Percentiles rank a stretch among this genome's conserved stretches.
Evolutionary conservation across 1,140 invertebrate species (phyloP).

Genomic region (Zelostemma sp.): DNA sequence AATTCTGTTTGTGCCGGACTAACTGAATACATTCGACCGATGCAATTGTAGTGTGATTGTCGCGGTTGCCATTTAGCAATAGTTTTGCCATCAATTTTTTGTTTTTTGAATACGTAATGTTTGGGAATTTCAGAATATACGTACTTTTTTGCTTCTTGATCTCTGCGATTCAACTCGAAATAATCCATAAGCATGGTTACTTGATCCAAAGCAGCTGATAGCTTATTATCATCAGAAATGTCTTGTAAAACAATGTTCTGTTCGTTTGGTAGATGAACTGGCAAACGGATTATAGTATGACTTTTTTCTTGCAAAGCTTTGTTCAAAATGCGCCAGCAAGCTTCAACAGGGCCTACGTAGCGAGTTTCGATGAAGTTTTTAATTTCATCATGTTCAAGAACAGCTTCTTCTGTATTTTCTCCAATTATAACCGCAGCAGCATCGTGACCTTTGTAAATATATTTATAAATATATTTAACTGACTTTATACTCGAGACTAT

Average conservation of each 20-base stretch:
- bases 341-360: constrained; percentile 20
- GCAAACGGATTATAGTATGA: constrained; percentile 18
- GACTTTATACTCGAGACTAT: constrained; percentile 8
- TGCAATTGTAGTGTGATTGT: neutral
- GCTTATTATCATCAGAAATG: neutral
- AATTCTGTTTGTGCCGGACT: constrained; percentile 43
- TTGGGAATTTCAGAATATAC: constrained; percentile 13
- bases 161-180: constrained; percentile 2
- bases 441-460: constrained; percentile 27
- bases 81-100: neutral
- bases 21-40: constrained; percentile 18
- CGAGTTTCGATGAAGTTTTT: constrained; percentile 9
- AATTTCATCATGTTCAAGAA: constrained; percentile 21
- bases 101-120: constrained; percentile 21
- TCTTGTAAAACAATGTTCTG: constrained; percentile 9
- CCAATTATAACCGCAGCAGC: constrained; percentile 21
- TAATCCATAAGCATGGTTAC: constrained; percentile 11
- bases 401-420: neutral
- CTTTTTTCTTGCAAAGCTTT: constrained; percentile 22
- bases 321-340: constrained; percentile 12
- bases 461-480: constrained; percentile 7
- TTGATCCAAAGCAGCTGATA: neutral
- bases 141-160: constrained; percentile 6
- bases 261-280: constrained; percentile 16
- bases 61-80: neutral